Percentiles rank a stretch among this genome's conserved stretches.
phyloP scores from a whole-genome alignment of 2,113 vertebrate species.

The Smithornis capensis region DNA sequence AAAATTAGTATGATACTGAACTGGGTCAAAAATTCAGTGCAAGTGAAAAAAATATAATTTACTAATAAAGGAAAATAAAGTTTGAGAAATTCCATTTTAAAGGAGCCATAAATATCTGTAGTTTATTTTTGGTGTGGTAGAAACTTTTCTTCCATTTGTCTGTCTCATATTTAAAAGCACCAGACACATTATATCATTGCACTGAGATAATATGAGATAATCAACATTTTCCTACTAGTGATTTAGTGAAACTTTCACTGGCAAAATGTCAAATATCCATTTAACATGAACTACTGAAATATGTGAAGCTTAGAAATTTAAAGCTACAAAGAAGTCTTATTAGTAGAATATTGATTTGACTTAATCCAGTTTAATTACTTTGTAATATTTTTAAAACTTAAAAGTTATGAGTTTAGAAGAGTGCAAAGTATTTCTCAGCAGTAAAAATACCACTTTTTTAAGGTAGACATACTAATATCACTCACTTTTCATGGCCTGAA shows the following conservation, averaged over 20 bases:
- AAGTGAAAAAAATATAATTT: not conserved
- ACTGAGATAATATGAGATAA: constrained; percentile 56
- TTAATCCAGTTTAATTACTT: constrained; percentile 67
- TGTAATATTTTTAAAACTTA: constrained; percentile 58
- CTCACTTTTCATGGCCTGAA: not conserved
- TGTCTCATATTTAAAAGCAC: constrained; percentile 18
- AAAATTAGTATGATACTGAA: not conserved
- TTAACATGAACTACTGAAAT: constrained; percentile 48
- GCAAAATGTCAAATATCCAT: constrained; percentile 55
- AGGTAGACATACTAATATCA: not conserved
- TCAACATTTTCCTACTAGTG: constrained; percentile 14
- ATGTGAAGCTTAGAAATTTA: constrained; percentile 49
- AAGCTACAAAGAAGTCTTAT: constrained; percentile 38
- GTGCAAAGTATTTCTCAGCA: not conserved
- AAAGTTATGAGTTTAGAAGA: constrained; percentile 30
- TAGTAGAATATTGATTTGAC: constrained; percentile 60
- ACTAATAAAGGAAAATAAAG: not conserved
- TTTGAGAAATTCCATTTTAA: not conserved
- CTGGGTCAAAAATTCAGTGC: not conserved
- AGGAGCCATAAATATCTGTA: not conserved
- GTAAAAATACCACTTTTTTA: not conserved
- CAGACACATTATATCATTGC: constrained; percentile 44
- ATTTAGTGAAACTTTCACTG: constrained; percentile 53
- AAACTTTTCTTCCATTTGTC: not conserved
- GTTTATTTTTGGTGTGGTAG: not conserved